phyloP scores from a whole-genome alignment of 2,888 invertebrate genomes.

The Ophion ventricosus region DNA sequence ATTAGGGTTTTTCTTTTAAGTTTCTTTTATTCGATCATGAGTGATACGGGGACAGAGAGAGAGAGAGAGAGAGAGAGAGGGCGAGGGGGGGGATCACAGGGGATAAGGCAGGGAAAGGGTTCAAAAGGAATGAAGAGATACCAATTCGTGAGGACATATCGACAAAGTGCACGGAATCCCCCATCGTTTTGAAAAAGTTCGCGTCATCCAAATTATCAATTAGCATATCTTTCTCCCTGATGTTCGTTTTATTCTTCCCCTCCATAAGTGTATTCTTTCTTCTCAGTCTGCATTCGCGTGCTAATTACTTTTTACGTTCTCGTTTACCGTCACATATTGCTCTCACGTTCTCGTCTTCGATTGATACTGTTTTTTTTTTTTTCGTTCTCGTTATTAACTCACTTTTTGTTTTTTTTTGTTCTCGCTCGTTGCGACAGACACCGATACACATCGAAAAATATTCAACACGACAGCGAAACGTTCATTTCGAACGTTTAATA shows the following conservation, averaged over 20 bases:
- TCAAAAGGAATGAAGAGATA: not conserved
- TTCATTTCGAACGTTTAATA: constrained; percentile 76
- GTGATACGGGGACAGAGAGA: constrained; percentile 52
- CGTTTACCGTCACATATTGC: not conserved
- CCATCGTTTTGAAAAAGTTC: constrained; percentile 57
- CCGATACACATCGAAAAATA: constrained; percentile 77
- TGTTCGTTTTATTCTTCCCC: constrained; percentile 40
- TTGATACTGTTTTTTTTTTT: constrained; percentile 1
- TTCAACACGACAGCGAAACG: constrained; percentile 77
- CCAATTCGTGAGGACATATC: constrained; percentile 40
- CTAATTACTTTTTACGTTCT: not conserved
- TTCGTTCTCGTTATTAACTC: constrained; percentile 9
- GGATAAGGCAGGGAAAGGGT: constrained; percentile 3
- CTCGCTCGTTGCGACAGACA: constrained; percentile 67
- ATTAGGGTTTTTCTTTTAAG: constrained; percentile 18
- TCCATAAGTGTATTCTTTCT: not conserved
- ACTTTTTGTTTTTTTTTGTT: too few species aligned
- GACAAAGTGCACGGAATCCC: constrained; percentile 50
- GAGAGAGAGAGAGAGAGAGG: constrained; percentile 65
- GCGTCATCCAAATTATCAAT: constrained; percentile 11
- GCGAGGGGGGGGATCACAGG: not conserved
- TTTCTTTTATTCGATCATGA: constrained; percentile 40
- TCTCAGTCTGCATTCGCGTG: constrained; percentile 6
- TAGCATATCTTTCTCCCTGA: constrained; percentile 21
- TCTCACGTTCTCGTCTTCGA: not conserved